Evolutionary conservation across 2,888 invertebrate species (phyloP), one percentile per base, ranked within the genome.

Genomic region (Caenorhabditis wallacei): DNA sequence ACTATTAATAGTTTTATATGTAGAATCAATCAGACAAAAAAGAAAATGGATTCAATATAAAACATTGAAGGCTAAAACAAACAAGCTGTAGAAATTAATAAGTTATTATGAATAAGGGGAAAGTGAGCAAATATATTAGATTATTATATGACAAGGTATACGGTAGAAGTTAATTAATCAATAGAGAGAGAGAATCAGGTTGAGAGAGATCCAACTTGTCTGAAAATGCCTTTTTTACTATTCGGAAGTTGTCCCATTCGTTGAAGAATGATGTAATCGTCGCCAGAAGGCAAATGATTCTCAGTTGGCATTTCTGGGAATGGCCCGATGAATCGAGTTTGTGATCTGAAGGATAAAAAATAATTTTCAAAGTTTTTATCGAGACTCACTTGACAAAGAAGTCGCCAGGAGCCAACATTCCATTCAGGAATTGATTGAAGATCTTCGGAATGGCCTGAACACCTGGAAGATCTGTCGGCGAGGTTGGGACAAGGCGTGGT

Each of bases 171-270:
- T 30, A 57, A 70, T 57, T 69, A n/a, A 40, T 30, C n/a, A 40
- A 43, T 43, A 26, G 8, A 24, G 56, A 13, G 16, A 30, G 20
- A 64, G 20, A 53, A 48, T 43, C 56, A 78, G 3, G 78, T 80
- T 16, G 72, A 48, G 11, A 84, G 37, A 24, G 40, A 57, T 13
- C 80, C 81, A 24, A 84, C 81, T 63, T 84, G 84, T 35, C 84
- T 63, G 78, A 84, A 84, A 30, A 81, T 80, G 22, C 81, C 81
- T 57, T 84, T 84, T 46, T 81, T 81, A 40, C 68, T 79, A 10
- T 79, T 79, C 18, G 84, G 84, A n/a, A 84, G 79, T 2, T 81
- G 84, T 53, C 84, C 84, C 84, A 84, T 84, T 57, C 84, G 24
- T 35, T 82, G 82, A 11, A 82, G 69, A 57, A 82, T 74, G 46